Conservation (phyloP, 2,888 invertebrate genomes). For the Odontothrips loti region DNA sequence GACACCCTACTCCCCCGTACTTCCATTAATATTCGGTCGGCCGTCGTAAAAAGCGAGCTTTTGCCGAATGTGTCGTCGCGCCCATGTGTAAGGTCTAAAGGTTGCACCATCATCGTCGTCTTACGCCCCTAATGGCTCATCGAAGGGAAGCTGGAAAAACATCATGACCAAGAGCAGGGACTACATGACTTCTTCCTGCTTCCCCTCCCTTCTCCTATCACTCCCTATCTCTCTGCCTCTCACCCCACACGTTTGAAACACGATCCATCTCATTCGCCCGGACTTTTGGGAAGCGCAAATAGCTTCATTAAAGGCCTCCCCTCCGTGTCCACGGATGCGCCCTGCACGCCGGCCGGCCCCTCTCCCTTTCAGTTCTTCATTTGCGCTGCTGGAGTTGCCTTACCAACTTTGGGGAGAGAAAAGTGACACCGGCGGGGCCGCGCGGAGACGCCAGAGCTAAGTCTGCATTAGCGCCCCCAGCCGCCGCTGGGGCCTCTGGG, state of each 20-base stretch:
- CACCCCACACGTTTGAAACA: neutral
- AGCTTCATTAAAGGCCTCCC: slow-evolving; percentile 16
- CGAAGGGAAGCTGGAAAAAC: no score
- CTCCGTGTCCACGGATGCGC: neutral
- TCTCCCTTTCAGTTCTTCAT: slow-evolving; percentile 5
- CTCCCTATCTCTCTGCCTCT: no score
- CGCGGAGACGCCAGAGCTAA: no score
- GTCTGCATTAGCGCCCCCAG: no score
- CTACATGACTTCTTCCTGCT: neutral
- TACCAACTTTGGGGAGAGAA: neutral
- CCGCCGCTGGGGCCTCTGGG: no score
- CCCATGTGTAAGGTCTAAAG: no score
- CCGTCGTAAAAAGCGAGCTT: neutral
- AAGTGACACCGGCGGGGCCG: neutral
- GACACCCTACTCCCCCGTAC: neutral
- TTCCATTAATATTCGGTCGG: slow-evolving; percentile 9
- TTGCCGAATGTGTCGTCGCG: no score
- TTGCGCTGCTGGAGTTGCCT: slow-evolving; percentile 10
- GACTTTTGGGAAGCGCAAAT: slow-evolving; percentile 5
- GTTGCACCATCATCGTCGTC: no score
- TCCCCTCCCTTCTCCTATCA: neutral
- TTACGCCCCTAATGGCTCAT: no score
- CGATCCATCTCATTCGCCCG: neutral
- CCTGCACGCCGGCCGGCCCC: neutral
- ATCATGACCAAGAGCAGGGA: no score